phyloP scores from a whole-genome alignment of 92 coral and sea anemone species.

The Epizoanthus scotinus region DNA sequence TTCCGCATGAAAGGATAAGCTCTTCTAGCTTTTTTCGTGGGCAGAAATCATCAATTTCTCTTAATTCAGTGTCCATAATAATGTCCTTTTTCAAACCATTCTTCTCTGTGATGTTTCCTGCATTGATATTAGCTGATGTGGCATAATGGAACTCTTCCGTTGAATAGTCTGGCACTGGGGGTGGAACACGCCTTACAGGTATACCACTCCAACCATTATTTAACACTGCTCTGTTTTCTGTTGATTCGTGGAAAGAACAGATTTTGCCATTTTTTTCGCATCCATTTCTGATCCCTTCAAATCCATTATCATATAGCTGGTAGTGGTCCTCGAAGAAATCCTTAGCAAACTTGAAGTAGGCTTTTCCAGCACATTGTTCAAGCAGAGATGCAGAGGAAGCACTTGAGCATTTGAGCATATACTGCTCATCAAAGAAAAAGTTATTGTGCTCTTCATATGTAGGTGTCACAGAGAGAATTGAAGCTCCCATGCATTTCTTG shows the following conservation, averaged over 20 bases:
- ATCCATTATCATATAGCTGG: conserved; percentile 43
- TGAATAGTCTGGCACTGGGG: conserved; percentile 34
- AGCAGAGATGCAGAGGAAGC: conserved; percentile 26
- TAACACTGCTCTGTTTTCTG: not conserved
- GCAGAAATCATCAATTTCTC: conserved; percentile 20
- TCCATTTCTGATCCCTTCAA: conserved; percentile 49
- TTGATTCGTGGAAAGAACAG: conserved; percentile 17
- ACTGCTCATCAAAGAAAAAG: conserved; percentile 54
- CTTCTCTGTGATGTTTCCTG: conserved; percentile 14
- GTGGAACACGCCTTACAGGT: not conserved
- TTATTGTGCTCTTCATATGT: conserved; percentile 18
- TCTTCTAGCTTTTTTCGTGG: conserved; percentile 20
- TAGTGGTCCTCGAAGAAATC: conserved; percentile 27
- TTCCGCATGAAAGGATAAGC: not conserved
- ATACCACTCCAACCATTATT: conserved; percentile 37
- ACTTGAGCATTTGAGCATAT: conserved; percentile 44
- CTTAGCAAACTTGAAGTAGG: conserved; percentile 27
- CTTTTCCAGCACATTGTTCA: conserved; percentile 51
- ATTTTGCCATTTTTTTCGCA: not conserved
- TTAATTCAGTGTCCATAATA: not conserved
- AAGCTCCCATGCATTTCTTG: conserved; percentile 50
- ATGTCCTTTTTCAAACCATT: conserved; percentile 13
- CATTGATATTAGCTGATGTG: no score
- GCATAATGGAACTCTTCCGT: conserved; percentile 13
- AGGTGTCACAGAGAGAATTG: conserved; percentile 28